phyloP scores from a whole-genome alignment of 92 coral and sea anemone genomes.

The Zoanthus gigantus region DNA sequence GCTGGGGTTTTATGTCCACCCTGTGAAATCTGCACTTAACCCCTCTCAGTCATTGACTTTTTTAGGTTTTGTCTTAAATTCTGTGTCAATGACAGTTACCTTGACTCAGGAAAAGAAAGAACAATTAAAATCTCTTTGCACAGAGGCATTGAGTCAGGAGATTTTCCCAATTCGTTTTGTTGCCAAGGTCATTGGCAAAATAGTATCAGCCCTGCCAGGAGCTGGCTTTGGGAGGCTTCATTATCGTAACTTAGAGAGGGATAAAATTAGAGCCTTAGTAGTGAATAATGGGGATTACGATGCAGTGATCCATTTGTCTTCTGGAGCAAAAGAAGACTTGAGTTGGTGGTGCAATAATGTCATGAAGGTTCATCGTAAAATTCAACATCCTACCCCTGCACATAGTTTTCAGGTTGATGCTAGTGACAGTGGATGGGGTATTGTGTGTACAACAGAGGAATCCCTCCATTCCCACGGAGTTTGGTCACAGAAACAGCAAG shows the following conservation, averaged over 20 bases:
- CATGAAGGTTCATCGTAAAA: no score
- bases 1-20: conserved; percentile 3
- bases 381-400: not conserved
- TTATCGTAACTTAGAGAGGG: conserved; percentile 55
- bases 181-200: conserved; percentile 39
- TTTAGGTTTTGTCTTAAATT: conserved; percentile 7
- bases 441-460: conserved; percentile 40
- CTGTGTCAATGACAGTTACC: conserved; percentile 3
- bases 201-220: conserved; percentile 56
- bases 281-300: not conserved
- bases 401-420: conserved; percentile 62
- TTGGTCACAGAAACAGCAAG: conserved; percentile 44
- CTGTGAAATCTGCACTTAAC: not conserved
- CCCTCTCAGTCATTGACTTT: not conserved
- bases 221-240: conserved; percentile 58
- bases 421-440: conserved; percentile 68
- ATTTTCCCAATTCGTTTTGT: conserved; percentile 15
- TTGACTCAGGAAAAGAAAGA: conserved; percentile 35
- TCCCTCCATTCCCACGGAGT: conserved; percentile 55
- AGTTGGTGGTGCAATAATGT: not conserved
- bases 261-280: conserved; percentile 45
- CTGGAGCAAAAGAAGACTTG: not conserved
- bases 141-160: not conserved
- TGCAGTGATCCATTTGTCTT: not conserved
- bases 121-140: conserved; percentile 7